Conservation (phyloP, 2,888 invertebrate species). For the Poecilus cupreus region DNA sequence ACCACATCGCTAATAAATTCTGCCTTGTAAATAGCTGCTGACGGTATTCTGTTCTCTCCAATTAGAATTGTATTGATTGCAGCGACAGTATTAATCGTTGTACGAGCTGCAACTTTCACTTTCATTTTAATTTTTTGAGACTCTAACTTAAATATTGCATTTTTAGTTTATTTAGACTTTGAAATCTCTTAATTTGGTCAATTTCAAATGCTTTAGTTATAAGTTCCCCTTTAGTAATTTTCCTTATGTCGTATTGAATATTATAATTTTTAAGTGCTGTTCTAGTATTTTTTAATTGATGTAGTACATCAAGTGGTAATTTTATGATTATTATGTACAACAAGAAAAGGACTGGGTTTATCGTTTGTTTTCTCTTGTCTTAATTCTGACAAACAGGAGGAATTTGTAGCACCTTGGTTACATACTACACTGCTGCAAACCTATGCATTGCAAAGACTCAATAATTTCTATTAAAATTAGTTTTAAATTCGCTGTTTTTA, state of each 20-base stretch:
- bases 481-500: too few relatives aligned
- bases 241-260: neutral
- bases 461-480: neutral
- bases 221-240: too few relatives aligned
- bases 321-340: neutral
- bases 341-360: neutral
- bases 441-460: neutral
- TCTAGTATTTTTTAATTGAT: neutral
- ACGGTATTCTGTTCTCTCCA: slow-evolving; percentile 36
- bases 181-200: neutral
- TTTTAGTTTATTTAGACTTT: neutral
- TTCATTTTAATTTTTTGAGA: slow-evolving; percentile 56
- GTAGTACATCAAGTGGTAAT: neutral
- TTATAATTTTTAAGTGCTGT: slow-evolving; percentile 7
- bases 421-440: neutral
- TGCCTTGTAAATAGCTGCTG: slow-evolving; percentile 56
- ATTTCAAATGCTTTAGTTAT: neutral
- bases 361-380: neutral
- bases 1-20: slow-evolving; percentile 57
- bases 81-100: slow-evolving; percentile 56
- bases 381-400: neutral
- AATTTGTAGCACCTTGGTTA: neutral
- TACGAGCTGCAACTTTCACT: slow-evolving; percentile 54
- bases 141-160: neutral
- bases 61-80: slow-evolving; percentile 51